These are phyloP conservation scores for Myiotriccus ornatus DNA, from an alignment of 2,797 vertebrate genomes.

Conservation along the genomic window DNA sequence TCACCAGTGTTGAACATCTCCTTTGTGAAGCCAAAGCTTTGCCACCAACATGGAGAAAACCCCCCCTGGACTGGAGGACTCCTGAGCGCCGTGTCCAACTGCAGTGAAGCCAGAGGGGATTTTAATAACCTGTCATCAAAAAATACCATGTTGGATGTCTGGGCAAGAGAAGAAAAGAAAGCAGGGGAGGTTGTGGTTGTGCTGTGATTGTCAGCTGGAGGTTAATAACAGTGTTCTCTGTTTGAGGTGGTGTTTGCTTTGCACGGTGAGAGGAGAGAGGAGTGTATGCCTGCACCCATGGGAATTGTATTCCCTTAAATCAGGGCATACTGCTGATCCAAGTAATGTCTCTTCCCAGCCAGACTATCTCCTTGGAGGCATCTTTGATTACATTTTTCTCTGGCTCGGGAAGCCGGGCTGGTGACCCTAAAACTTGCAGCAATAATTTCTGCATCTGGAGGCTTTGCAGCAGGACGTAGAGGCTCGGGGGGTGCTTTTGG, in stretches of 20 bases:
- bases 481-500: accelerated
- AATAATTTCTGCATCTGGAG: neutral
- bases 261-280: neutral
- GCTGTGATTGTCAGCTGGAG: neutral
- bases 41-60: too few species aligned
- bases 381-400: neutral
- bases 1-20: neutral
- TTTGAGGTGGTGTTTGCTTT: neutral
- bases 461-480: neutral
- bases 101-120: neutral
- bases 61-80: neutral
- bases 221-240: neutral
- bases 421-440: neutral
- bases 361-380: accelerated
- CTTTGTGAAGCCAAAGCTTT: too few species aligned
- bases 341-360: neutral
- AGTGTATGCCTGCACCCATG: neutral
- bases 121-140: neutral
- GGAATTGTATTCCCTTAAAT: neutral
- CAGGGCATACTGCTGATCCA: neutral
- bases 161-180: neutral
- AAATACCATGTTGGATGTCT: neutral
- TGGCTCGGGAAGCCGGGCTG: neutral
- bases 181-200: neutral
- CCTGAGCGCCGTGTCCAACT: accelerated